A percentile compares a stretch with the other conserved stretches of the same genome.
Conservation (phyloP, 2,888 invertebrate genomes). For the Coronaproctus castanopsis region DNA sequence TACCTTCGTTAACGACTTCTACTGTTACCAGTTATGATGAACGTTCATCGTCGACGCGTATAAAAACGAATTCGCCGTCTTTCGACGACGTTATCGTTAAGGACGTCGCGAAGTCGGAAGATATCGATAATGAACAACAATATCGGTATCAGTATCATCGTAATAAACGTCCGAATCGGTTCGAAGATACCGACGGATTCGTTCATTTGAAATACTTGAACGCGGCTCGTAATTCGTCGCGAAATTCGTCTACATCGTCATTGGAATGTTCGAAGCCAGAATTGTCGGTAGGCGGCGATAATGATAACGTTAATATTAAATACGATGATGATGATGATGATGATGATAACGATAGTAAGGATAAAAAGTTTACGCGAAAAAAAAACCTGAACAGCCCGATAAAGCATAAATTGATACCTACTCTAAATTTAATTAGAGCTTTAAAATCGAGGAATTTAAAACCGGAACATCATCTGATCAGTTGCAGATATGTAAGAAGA, state of each 20-base stretch:
- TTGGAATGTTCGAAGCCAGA: no score
- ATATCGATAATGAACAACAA: neutral
- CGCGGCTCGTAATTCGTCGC: no score
- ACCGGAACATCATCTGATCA: neutral
- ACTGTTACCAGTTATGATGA: no score
- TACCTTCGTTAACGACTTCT: no score
- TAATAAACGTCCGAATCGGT: neutral
- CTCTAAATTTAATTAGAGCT: neutral
- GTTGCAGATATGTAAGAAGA: neutral
- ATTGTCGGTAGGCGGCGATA: neutral
- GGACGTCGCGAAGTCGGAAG: neutral
- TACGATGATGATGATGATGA: no score
- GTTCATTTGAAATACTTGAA: neutral
- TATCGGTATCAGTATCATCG: neutral
- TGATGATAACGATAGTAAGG: no score
- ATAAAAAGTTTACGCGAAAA: no score
- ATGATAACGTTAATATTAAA: neutral
- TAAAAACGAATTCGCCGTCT: neutral
- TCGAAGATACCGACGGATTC: no score
- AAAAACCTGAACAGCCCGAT: neutral
- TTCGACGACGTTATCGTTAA: neutral
- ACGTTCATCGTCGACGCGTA: neutral
- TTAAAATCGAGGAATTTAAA: neutral
- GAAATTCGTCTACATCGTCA: no score
- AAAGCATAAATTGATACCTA: neutral